Conservation (phyloP, 2,113 vertebrate species). For the Heteronetta atricapilla region DNA sequence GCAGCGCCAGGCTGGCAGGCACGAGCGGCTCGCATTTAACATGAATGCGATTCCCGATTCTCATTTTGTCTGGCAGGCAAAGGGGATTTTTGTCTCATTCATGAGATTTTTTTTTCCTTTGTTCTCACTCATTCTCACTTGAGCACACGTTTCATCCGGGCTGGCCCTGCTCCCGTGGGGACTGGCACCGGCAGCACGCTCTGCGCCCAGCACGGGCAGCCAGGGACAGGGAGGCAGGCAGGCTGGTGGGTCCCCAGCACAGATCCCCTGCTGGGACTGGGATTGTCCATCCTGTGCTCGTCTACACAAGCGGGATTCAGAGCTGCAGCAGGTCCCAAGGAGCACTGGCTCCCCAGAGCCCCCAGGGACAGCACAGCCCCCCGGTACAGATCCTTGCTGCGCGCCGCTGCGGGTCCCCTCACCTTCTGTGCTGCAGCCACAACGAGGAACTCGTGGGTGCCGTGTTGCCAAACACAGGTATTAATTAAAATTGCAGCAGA, state of each 20-base stretch:
- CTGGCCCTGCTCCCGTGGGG: background rate
- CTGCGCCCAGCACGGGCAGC: background rate
- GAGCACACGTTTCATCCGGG: background rate
- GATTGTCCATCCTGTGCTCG: background rate
- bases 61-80: conserved; percentile 56
- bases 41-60: background rate
- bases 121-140: conserved; percentile 14
- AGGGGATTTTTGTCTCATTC: conserved; percentile 50
- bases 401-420: background rate
- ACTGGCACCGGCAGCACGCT: background rate
- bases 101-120: conserved; percentile 36
- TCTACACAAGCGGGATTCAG: background rate
- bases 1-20: conserved; percentile 9
- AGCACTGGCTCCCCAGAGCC: background rate
- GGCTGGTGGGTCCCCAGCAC: background rate
- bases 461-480: background rate
- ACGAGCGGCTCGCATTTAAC: background rate
- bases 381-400: background rate
- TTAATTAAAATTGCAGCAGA: conserved; percentile 11
- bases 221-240: accelerated
- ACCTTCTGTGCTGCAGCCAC: background rate
- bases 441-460: background rate
- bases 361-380: background rate
- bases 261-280: background rate
- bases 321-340: background rate